A percentile compares a stretch with the other conserved stretches of the same genome.
Evolutionary conservation across 2,888 invertebrate species (phyloP).

Genomic region (Horisme vitalbata): DNA sequence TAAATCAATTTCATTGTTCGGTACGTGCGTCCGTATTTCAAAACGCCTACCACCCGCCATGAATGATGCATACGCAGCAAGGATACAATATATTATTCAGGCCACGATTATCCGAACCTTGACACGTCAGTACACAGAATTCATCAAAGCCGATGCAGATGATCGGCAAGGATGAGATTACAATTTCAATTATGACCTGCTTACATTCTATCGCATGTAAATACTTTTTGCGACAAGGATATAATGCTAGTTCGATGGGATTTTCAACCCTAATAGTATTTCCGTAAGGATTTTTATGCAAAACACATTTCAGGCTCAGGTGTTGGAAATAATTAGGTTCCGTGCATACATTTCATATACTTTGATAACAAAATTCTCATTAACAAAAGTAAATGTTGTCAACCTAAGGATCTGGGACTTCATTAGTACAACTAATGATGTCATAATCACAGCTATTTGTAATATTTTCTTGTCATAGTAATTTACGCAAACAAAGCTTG

Average conservation of each 20-base stretch:
- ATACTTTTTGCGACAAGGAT: no score
- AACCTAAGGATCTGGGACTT: no score
- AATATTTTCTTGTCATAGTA: not conserved
- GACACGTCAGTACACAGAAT: conserved; percentile 35
- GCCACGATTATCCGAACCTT: conserved; percentile 61
- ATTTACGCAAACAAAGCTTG: not conserved
- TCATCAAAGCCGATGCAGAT: conserved; percentile 4
- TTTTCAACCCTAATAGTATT: no score
- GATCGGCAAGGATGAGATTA: conserved; percentile 50
- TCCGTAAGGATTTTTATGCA: no score
- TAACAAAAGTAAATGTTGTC: no score
- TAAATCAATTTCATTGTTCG: conserved; percentile 2
- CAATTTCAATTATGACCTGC: conserved; percentile 53
- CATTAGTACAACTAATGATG: no score
- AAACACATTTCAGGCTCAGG: no score
- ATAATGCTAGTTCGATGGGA: no score
- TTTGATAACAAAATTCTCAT: no score
- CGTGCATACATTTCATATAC: no score
- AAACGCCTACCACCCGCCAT: conserved; percentile 30
- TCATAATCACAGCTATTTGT: conserved; percentile 1
- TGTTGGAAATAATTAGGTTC: no score
- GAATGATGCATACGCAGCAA: conserved; percentile 47
- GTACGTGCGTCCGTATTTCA: conserved; percentile 2
- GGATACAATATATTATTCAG: conserved; percentile 52
- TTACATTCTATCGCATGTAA: conserved; percentile 47